Percentiles rank a stretch among this genome's conserved stretches.
Evolutionary conservation across 2,888 invertebrate species (phyloP).

Genomic region (Tenthredo notha): DNA sequence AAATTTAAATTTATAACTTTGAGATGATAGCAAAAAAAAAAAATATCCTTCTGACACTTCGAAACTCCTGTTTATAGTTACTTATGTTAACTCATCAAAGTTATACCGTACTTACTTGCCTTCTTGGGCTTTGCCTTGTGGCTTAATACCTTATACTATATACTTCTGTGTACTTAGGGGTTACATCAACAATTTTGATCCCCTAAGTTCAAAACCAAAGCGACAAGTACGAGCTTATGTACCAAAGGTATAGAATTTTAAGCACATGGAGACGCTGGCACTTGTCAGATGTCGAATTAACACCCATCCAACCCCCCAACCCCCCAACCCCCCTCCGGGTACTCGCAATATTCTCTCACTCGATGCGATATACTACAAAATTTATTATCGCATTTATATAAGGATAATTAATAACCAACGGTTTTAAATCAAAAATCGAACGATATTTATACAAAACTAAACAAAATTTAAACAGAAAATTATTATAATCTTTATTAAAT

Average conservation of each 20-base stretch:
- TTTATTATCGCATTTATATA: background rate
- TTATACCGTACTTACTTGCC: background rate
- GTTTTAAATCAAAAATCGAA: conserved; percentile 54
- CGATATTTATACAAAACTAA: no score
- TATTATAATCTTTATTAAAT: conserved; percentile 57
- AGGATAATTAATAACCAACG: background rate
- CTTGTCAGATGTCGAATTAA: background rate
- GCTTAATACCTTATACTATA: background rate
- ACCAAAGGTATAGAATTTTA: background rate
- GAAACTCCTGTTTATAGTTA: background rate
- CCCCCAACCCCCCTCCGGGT: no score
- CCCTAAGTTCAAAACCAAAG: background rate
- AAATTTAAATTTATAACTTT: background rate
- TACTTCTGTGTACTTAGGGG: background rate
- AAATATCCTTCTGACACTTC: background rate
- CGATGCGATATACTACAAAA: background rate
- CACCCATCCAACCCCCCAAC: background rate
- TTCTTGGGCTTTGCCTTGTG: conserved; percentile 3
- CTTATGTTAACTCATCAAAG: background rate
- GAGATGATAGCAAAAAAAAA: background rate
- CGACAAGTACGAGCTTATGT: background rate
- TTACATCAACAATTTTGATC: background rate
- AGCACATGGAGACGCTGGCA: background rate
- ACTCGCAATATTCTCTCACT: background rate
- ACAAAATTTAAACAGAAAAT: conserved; percentile 66